Percentiles rank a stretch among this genome's conserved stretches.
These are phyloP conservation scores for Calliphora vicina DNA, from an alignment of 1,140 invertebrate genomes.

Conservation along the genomic window DNA sequence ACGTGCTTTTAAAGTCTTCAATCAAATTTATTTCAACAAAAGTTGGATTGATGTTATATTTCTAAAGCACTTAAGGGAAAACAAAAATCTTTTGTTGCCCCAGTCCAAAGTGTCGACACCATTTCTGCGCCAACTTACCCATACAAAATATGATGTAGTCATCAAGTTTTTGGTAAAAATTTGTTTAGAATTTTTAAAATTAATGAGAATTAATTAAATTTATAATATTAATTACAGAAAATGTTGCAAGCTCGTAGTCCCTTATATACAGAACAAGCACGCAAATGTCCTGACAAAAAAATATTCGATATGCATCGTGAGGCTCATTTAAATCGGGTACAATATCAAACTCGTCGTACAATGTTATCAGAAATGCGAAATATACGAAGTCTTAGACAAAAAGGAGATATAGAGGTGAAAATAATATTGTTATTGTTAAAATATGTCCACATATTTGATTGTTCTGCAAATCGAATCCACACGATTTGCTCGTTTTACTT, in stretches of 20 bases:
- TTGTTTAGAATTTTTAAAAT: not conserved
- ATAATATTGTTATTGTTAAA: too few relatives aligned
- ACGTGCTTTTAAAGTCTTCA: conserved; percentile 51
- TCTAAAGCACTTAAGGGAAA: conserved; percentile 45
- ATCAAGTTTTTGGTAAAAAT: conserved; percentile 40
- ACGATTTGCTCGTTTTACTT: too few relatives aligned
- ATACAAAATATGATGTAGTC: conserved; percentile 52
- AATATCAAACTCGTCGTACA: conserved; percentile 55
- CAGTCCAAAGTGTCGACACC: conserved; percentile 23
- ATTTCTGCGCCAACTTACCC: conserved; percentile 36
- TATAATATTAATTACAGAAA: conserved; percentile 43
- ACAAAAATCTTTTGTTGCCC: conserved; percentile 41
- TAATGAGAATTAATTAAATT: not conserved
- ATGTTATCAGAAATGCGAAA: conserved; percentile 51
- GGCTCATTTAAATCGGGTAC: conserved; percentile 48
- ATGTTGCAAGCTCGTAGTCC: conserved; percentile 57
- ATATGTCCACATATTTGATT: too few relatives aligned
- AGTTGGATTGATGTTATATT: conserved; percentile 55
- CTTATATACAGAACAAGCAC: conserved; percentile 48
- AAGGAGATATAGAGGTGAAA: conserved; percentile 44
- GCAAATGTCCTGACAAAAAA: conserved; percentile 40
- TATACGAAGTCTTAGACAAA: conserved; percentile 43
- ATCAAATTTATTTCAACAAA: conserved; percentile 52
- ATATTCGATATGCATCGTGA: conserved; percentile 39
- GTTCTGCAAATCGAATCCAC: too few relatives aligned